These are phyloP conservation scores for Heliocidaris erythrogramma DNA, from an alignment of 35 echinoderm and acorn worm species.

Conservation along the genomic window DNA sequence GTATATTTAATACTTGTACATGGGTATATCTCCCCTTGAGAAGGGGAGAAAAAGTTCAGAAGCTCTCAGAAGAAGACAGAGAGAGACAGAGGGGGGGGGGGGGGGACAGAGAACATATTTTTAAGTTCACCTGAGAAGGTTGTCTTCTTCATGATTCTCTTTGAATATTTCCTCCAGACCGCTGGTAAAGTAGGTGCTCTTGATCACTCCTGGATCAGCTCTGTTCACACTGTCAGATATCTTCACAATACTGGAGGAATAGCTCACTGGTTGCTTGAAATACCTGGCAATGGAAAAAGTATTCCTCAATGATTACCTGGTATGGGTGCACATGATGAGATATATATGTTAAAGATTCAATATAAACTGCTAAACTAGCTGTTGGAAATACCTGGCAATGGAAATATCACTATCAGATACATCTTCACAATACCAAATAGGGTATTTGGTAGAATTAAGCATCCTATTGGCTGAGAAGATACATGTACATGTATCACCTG, in stretches of 20 bases:
- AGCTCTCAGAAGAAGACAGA: too few relatives aligned
- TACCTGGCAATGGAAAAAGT: conserved; percentile 54
- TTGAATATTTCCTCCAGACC: conserved; percentile 80
- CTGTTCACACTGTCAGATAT: conserved; percentile 92
- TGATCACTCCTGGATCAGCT: conserved; percentile 58
- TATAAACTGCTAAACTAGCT: conserved; percentile 53
- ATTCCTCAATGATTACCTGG: too few relatives aligned
- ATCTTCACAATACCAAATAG: neutral
- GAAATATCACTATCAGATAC: neutral
- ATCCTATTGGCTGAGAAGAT: too few relatives aligned
- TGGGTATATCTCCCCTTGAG: too few relatives aligned
- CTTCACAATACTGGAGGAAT: conserved; percentile 74
- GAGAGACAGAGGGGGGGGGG: too few relatives aligned
- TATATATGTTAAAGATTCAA: too few relatives aligned
- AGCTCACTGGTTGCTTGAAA: conserved; percentile 85
- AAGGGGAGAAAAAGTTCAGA: too few relatives aligned
- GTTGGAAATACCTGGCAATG: conserved; percentile 82
- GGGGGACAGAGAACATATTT: too few relatives aligned
- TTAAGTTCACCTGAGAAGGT: conserved; percentile 66
- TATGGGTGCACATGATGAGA: too few relatives aligned
- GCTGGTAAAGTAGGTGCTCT: conserved; percentile 71
- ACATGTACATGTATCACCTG: too few relatives aligned
- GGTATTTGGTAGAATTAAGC: too few relatives aligned
- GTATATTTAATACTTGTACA: too few relatives aligned
- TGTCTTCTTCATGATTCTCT: conserved; percentile 69